Conservation (phyloP, 2,888 invertebrate species). For the Ctenicera cuprea region DNA sequence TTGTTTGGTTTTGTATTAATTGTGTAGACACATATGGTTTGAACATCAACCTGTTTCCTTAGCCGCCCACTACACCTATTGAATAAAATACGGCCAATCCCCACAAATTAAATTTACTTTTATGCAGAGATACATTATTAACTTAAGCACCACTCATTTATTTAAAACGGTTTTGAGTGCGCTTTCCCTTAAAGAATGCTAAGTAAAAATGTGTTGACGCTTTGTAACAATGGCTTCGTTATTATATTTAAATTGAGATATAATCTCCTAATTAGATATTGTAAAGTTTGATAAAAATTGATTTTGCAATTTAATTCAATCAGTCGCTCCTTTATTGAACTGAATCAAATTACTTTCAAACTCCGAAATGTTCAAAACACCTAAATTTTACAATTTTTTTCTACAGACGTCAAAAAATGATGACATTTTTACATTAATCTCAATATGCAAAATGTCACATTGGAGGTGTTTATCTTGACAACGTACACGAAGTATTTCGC, state of each 20-base stretch:
- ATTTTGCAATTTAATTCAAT: no score
- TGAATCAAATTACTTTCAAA: no score
- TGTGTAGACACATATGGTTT: conserved; percentile 54
- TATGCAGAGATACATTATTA: conserved; percentile 49
- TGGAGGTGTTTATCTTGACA: no score
- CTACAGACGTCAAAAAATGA: no score
- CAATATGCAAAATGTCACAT: no score
- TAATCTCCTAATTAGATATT: no score
- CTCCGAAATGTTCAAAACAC: no score
- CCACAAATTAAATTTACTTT: conserved; percentile 53
- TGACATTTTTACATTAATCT: no score
- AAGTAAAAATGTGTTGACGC: conserved; percentile 38
- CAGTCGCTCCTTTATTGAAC: no score
- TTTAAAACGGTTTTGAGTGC: conserved; percentile 39
- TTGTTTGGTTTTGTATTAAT: conserved; percentile 54
- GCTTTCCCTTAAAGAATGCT: conserved; percentile 47
- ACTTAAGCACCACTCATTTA: conserved; percentile 47
- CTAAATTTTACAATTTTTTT: no score
- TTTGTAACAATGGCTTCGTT: conserved; percentile 26
- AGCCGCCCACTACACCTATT: conserved; percentile 49
- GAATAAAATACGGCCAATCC: conserved; percentile 51
- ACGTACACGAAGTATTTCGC: no score
- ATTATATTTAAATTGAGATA: background rate
- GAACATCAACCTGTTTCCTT: conserved; percentile 56
- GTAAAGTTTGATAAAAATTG: no score